Evolutionary conservation across 2,113 vertebrate species (phyloP).

Genomic region (Xyliphius kryptos): DNA sequence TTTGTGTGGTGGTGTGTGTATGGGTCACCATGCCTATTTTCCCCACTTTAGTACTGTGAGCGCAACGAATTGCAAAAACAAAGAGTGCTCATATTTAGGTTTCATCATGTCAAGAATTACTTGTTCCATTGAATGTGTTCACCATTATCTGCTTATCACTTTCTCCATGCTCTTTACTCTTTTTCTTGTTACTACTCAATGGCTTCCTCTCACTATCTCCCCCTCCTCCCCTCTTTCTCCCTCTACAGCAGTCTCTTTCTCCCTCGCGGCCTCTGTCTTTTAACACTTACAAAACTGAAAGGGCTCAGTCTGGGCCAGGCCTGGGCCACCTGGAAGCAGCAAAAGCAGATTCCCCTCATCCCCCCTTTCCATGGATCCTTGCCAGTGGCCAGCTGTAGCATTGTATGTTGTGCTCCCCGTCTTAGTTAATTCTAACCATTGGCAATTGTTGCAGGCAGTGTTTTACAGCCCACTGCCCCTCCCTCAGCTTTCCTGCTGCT

Average conservation of each 20-base stretch:
- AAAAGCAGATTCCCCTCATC: constrained; percentile 64
- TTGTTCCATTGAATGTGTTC: constrained; percentile 72
- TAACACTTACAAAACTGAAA: constrained; percentile 84
- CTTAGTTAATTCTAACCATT: constrained; percentile 75
- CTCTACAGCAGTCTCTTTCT: constrained; percentile 51
- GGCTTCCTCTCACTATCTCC: constrained; percentile 62
- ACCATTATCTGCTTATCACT: constrained; percentile 81
- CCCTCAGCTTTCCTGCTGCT: constrained; percentile 58
- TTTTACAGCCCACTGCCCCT: constrained; percentile 74
- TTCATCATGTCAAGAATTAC: constrained; percentile 78
- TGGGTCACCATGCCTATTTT: constrained; percentile 56
- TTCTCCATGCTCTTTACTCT: constrained; percentile 81
- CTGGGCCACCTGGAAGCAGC: constrained; percentile 81
- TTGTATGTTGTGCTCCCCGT: constrained; percentile 67
- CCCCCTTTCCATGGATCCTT: constrained; percentile 62
- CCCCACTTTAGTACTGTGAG: constrained; percentile 60
- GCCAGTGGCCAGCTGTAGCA: constrained; percentile 86
- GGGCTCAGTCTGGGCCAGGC: constrained; percentile 66
- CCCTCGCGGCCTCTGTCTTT: constrained; percentile 65
- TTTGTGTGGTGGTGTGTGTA: constrained; percentile 58
- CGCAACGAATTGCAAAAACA: constrained; percentile 79
- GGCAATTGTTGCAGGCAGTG: constrained; percentile 72
- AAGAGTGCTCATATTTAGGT: constrained; percentile 79
- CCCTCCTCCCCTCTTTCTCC: constrained; percentile 55
- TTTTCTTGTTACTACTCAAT: constrained; percentile 76